phyloP scores from a whole-genome alignment of 2,888 invertebrate genomes.

The Chymomyza fuscimana region DNA sequence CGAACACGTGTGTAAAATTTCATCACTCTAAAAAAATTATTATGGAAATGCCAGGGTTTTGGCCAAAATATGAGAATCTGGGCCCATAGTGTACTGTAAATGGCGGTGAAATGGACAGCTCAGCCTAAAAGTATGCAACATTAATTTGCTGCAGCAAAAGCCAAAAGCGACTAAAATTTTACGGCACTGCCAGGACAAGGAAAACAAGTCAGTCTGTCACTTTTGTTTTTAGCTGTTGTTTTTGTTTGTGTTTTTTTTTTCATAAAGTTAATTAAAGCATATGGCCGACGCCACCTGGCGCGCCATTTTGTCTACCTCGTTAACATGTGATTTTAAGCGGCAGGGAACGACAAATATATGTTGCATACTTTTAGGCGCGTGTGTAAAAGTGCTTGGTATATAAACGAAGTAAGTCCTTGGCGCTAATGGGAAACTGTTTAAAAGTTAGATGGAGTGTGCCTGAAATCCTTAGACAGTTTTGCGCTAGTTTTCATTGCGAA shows the following conservation, averaged over 20 bases:
- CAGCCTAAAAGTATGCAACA: conserved; percentile 4
- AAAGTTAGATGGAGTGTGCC: neutral
- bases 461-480: neutral
- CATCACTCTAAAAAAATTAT: too few relatives aligned
- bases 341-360: neutral
- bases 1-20: too few relatives aligned
- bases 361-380: conserved; percentile 14
- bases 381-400: neutral
- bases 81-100: too few relatives aligned
- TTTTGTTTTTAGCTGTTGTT: neutral
- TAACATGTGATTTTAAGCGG: neutral
- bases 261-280: conserved; percentile 24
- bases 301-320: neutral
- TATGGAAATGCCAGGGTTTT: too few relatives aligned
- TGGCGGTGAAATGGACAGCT: neutral
- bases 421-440: neutral
- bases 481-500: too few relatives aligned
- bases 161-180: neutral
- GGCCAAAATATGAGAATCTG: too few relatives aligned
- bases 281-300: conserved; percentile 9
- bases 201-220: neutral
- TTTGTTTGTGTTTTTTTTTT: neutral
- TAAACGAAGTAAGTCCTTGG: neutral
- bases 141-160: conserved; percentile 3
- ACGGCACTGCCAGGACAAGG: neutral